A percentile compares a stretch with the other conserved stretches of the same genome.
These are phyloP conservation scores for Drosophila arizonae DNA, from an alignment of 1,140 invertebrate genomes.

Conservation along the genomic window DNA sequence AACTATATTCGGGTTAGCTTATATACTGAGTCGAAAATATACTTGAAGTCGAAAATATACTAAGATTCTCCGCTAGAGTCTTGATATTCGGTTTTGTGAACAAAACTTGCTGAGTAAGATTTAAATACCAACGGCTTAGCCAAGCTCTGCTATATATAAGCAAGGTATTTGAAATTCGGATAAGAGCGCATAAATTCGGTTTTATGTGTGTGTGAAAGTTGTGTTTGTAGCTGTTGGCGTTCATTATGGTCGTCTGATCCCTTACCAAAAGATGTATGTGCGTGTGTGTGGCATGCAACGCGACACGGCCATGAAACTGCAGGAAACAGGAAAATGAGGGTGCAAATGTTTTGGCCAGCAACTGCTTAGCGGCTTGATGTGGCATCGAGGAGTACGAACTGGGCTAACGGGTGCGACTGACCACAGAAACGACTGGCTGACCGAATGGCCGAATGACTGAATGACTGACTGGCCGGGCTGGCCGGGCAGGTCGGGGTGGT, in stretches of 20 bases:
- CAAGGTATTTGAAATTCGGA: slow-evolving; percentile 1
- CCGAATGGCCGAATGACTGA: slow-evolving; percentile 4
- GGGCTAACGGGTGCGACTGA: neutral
- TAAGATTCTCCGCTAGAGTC: too few species aligned
- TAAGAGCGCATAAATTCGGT: neutral
- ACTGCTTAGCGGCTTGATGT: slow-evolving; percentile 37
- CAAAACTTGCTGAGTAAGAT: neutral
- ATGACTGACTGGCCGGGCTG: slow-evolving; percentile 3
- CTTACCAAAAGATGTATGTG: slow-evolving; percentile 63
- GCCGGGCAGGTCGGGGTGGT: neutral
- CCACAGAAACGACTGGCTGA: neutral
- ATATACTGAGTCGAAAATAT: too few species aligned
- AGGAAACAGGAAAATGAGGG: slow-evolving; percentile 42
- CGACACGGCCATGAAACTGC: slow-evolving; percentile 59
- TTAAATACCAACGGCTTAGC: neutral
- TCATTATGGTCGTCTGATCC: slow-evolving; percentile 63
- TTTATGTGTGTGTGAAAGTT: slow-evolving; percentile 16
- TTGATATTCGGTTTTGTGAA: too few species aligned
- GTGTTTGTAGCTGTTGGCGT: slow-evolving; percentile 32
- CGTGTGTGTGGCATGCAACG: slow-evolving; percentile 74
- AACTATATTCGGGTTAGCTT: too few species aligned
- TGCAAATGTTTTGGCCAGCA: slow-evolving; percentile 6
- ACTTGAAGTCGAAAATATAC: too few species aligned
- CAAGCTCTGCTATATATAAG: too few species aligned
- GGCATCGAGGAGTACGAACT: slow-evolving; percentile 3